phyloP scores from a whole-genome alignment of 1,140 invertebrate genomes.

The Drosophila nannoptera region DNA sequence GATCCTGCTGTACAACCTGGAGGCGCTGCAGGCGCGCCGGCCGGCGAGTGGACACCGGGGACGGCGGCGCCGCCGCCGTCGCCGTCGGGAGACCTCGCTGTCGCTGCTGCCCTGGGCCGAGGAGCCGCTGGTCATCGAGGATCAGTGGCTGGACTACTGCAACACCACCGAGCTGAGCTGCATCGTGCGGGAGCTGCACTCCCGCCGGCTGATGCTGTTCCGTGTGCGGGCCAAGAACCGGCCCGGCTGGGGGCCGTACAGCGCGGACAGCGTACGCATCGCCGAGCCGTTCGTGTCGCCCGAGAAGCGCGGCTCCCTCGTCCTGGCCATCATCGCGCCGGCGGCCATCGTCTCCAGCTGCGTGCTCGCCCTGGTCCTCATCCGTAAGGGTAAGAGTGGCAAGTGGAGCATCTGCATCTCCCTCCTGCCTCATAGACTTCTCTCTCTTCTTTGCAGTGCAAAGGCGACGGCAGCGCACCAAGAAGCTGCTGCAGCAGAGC shows the following conservation, averaged over 20 bases:
- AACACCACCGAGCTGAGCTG: conserved; percentile 90
- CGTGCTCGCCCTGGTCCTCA: conserved; percentile 79
- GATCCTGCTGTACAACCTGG: conserved; percentile 82
- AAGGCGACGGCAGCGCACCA: conserved; percentile 62
- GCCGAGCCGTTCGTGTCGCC: conserved; percentile 77
- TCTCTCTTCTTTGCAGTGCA: conserved; percentile 53
- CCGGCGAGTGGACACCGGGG: conserved; percentile 8
- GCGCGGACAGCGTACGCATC: conserved; percentile 81
- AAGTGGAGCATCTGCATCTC: neutral
- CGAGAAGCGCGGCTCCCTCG: conserved; percentile 79
- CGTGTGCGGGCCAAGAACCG: conserved; percentile 87
- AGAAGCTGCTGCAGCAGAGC: conserved; percentile 71
- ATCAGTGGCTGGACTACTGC: conserved; percentile 86
- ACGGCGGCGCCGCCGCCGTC: conserved; percentile 17
- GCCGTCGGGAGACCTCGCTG: conserved; percentile 28
- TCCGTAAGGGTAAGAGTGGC: conserved; percentile 69
- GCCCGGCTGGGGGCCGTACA: conserved; percentile 87
- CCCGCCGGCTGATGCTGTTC: conserved; percentile 84
- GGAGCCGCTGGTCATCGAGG: conserved; percentile 74
- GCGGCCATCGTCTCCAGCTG: conserved; percentile 79
- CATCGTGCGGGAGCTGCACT: conserved; percentile 86
- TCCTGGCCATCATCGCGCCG: conserved; percentile 81
- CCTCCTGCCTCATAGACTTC: too few species aligned
- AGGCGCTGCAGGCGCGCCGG: conserved; percentile 79
- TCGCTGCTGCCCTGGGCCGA: conserved; percentile 59